Evolutionary conservation across 2,113 vertebrate species (phyloP), one percentile per base, ranked within the genome.

Genomic region (Syngnathus scovelli): DNA sequence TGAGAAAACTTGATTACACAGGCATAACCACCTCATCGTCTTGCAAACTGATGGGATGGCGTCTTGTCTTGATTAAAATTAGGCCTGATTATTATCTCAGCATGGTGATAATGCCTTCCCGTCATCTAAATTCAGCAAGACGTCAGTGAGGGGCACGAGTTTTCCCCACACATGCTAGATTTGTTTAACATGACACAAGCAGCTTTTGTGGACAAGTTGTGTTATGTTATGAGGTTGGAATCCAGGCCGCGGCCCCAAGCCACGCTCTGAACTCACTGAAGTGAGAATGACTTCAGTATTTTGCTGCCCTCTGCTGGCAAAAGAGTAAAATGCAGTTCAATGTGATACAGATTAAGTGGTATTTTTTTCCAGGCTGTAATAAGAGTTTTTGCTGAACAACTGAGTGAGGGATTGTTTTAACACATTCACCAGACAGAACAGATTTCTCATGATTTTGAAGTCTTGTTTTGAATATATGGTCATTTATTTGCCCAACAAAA

Each of bases 301-400:
- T 80, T 23, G 72, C 69, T 86, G 82, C 89, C 79, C 83, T 72
- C 90, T 89, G 56, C 64, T 83, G 89, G 79, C 37, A 67, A 71
- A 41, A 6, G 11, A 55, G n/a, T 44, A 2, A 67, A 6, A 33
- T 3, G 27, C 27, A 33, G 27, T 33, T 33, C 27, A 33, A 33
- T 33, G 27, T 33, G 27, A 33, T 33, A 33, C 27, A 33, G 27
- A 33, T 33, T 33, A 33, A 33, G 2, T 33, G 27, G 2, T 33
- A 3, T 33, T 33, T 33, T 33, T 33, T 33, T 33, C 27, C 27
- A 33, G 27, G 27, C 27, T 33, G 27, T 33, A 3, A 23, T 23
- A n/a, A 27, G 2, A 33, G 3, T 27, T 27, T 27, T 27, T 27
- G 27, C 27, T 27, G 27, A 33, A 33, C 27, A 33, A 33, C 27